A percentile compares a stretch with the other conserved stretches of the same genome.
Conservation (phyloP, 2,888 invertebrate genomes). For the Drosophila stalkeri region DNA sequence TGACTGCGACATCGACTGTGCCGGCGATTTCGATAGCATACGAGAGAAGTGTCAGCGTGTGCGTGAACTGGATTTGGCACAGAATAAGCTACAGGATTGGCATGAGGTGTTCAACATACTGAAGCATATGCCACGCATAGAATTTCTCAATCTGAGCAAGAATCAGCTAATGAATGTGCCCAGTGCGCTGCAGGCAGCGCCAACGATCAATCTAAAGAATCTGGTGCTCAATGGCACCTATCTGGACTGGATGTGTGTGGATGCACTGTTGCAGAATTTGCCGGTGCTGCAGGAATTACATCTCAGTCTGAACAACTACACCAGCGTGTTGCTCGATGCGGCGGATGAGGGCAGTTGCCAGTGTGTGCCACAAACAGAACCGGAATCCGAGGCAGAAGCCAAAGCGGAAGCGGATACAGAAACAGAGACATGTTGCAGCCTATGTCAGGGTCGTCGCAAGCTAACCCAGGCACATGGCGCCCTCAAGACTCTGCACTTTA, state of each 20-base stretch:
- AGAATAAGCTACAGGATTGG: constrained; percentile 96
- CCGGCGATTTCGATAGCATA: constrained; percentile 92
- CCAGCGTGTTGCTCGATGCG: constrained; percentile 88
- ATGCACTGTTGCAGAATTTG: constrained; percentile 90
- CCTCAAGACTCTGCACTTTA: constrained; percentile 93
- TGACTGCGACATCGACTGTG: constrained; percentile 95
- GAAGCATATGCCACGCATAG: constrained; percentile 94
- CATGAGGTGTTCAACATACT: constrained; percentile 95
- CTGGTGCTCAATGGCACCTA: constrained; percentile 95
- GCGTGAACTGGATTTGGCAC: constrained; percentile 96
- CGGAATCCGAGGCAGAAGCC: background rate
- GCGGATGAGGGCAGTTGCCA: constrained; percentile 31
- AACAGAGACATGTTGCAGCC: constrained; percentile 24
- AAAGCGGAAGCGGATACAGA: constrained; percentile 9
- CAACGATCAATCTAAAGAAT: constrained; percentile 88
- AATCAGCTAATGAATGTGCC: constrained; percentile 92
- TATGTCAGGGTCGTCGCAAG: constrained; percentile 47
- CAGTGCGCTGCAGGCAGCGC: constrained; percentile 81
- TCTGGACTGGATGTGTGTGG: constrained; percentile 93
- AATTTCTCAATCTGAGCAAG: constrained; percentile 96
- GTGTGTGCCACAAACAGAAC: constrained; percentile 43
- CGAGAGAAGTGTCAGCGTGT: constrained; percentile 94
- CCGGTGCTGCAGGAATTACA: constrained; percentile 95
- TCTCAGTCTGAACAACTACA: constrained; percentile 95
- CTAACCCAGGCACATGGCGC: constrained; percentile 87